Conservation (phyloP, 2,113 vertebrate genomes). For the Mugil cephalus region DNA sequence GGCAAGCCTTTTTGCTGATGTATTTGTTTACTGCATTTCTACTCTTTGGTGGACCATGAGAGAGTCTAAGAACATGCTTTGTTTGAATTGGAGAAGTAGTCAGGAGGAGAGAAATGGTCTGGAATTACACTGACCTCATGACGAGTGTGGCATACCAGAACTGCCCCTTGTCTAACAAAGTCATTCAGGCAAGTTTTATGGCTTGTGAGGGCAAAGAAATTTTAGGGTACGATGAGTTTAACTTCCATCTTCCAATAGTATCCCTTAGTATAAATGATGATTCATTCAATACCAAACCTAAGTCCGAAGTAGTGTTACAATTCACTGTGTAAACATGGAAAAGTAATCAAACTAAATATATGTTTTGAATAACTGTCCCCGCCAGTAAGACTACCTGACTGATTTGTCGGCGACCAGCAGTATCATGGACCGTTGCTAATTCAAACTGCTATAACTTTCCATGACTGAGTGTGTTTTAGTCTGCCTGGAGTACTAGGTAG, state of each 20-base stretch:
- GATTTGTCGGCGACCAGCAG: conserved; percentile 37
- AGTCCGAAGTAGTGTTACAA: conserved; percentile 13
- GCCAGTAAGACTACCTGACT: conserved; percentile 30
- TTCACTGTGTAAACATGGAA: conserved; percentile 56
- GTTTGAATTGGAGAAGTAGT: conserved; percentile 5
- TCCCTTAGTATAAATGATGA: conserved; percentile 24
- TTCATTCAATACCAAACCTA: conserved; percentile 27
- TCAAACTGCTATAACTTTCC: conserved; percentile 43
- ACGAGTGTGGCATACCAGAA: conserved; percentile 62
- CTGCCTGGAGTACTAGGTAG: conserved; percentile 29
- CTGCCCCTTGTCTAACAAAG: conserved; percentile 50
- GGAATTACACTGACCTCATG: conserved; percentile 53
- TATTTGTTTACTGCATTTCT: conserved; percentile 38
- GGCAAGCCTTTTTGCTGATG: conserved; percentile 19
- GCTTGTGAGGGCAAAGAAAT: conserved; percentile 55
- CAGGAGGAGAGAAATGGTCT: conserved; percentile 45
- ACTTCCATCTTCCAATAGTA: conserved; percentile 17
- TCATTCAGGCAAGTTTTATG: conserved; percentile 29
- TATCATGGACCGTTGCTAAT: conserved; percentile 13
- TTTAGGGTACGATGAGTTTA: conserved; percentile 8
- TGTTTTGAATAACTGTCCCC: conserved; percentile 40
- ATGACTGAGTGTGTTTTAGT: conserved; percentile 15
- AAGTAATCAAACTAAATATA: conserved; percentile 50
- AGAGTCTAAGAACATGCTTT: conserved; percentile 25
- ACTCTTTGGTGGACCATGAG: conserved; percentile 26